Percentiles rank a stretch among this genome's conserved stretches.
Evolutionary conservation across 2,888 invertebrate species (phyloP).

Genomic region (Tipula unca): DNA sequence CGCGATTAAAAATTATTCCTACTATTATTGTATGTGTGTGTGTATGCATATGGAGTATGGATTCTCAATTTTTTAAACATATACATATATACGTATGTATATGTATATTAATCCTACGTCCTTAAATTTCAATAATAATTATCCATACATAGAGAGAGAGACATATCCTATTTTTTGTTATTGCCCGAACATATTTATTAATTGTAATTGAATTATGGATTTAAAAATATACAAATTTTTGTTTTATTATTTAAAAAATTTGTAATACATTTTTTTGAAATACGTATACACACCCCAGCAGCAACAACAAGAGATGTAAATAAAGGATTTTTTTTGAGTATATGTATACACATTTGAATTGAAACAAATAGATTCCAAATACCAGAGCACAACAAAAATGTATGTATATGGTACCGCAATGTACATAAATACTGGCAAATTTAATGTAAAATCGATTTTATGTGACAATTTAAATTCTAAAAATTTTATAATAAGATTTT

Average conservation of each 20-base stretch:
- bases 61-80: too few species aligned
- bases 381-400: background rate
- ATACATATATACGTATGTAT: background rate
- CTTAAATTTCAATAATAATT: background rate
- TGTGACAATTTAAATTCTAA: background rate
- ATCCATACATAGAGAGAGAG: background rate
- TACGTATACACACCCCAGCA: too few species aligned
- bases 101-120: background rate
- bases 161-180: background rate
- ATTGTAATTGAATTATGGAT: constrained; percentile 14
- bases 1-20: background rate
- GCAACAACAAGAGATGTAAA: background rate
- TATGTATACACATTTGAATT: background rate
- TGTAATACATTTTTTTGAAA: background rate
- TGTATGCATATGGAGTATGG: too few species aligned
- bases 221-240: background rate
- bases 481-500: background rate
- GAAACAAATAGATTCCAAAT: background rate
- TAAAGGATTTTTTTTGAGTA: background rate
- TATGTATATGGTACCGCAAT: too few species aligned
- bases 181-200: background rate
- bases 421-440: background rate
- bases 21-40: background rate
- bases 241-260: background rate
- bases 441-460: background rate